These are phyloP conservation scores for Didymodactylos carnosus DNA, from an alignment of 2,888 invertebrate species.

Conservation along the genomic window DNA sequence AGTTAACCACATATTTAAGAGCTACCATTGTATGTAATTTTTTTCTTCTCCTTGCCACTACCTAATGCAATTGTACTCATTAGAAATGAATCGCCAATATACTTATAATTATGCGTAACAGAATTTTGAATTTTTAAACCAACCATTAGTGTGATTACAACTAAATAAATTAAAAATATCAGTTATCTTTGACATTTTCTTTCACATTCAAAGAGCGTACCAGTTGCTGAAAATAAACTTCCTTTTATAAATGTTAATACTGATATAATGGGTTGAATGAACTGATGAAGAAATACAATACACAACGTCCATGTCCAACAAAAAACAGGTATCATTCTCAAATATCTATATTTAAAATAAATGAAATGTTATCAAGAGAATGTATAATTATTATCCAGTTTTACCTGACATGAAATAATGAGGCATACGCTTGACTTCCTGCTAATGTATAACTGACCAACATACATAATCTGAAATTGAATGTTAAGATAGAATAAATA, in stretches of 20 bases:
- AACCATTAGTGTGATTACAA: constrained; percentile 28
- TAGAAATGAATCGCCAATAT: constrained; percentile 26
- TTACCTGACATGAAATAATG: constrained; percentile 23
- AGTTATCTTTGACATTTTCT: no score
- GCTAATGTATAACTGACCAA: constrained; percentile 29
- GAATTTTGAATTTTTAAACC: constrained; percentile 25
- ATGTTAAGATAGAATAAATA: neutral
- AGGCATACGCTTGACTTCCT: constrained; percentile 29
- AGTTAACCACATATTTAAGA: neutral
- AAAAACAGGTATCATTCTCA: constrained; percentile 29
- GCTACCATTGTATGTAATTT: neutral
- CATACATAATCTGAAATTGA: constrained; percentile 22
- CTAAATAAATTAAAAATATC: constrained; percentile 22
- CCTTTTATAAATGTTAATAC: constrained; percentile 30
- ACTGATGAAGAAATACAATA: constrained; percentile 26
- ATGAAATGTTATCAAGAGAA: no score
- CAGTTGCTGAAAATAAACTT: constrained; percentile 26
- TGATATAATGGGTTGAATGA: constrained; percentile 29
- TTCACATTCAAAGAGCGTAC: no score
- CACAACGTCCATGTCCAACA: constrained; percentile 26
- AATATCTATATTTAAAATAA: constrained; percentile 20
- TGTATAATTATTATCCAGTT: no score
- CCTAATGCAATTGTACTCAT: constrained; percentile 33
- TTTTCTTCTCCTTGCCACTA: no score
- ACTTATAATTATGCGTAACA: constrained; percentile 22